phyloP scores from a whole-genome alignment of 2,797 vertebrate genomes.

The Fistularia tabacaria region DNA sequence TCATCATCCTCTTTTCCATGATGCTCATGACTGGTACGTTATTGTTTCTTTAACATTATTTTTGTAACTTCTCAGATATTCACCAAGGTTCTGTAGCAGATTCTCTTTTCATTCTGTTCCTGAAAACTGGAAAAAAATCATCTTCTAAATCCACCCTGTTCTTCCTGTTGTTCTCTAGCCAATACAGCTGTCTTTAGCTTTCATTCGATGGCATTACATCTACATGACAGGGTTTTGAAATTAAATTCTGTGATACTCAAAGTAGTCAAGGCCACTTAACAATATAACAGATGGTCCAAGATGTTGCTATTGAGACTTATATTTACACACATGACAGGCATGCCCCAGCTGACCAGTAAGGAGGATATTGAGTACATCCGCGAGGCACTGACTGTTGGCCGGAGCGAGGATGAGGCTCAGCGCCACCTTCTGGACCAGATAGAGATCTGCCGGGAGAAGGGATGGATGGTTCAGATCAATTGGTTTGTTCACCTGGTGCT shows the following conservation, averaged over 20 bases:
- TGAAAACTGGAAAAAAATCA: too few species aligned
- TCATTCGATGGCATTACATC: too few species aligned
- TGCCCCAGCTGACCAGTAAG: slow-evolving; percentile 96
- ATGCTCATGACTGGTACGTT: slow-evolving; percentile 88
- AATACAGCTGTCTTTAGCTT: too few species aligned
- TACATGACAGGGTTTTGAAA: too few species aligned
- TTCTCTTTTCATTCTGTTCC: too few species aligned
- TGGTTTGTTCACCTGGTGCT: slow-evolving; percentile 98
- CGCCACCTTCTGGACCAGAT: slow-evolving; percentile 97
- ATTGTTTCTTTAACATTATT: slow-evolving; percentile 11
- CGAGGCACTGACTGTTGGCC: slow-evolving; percentile 90
- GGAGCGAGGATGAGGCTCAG: slow-evolving; percentile 87
- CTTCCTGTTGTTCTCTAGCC: too few species aligned
- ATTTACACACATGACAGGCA: slow-evolving; percentile 67
- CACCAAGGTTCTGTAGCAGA: too few species aligned
- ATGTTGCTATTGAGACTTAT: too few species aligned
- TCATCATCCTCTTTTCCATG: slow-evolving; percentile 99
- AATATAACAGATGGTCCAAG: not conserved
- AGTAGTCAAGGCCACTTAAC: too few species aligned
- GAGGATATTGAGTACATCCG: slow-evolving; percentile 98
- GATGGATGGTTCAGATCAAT: slow-evolving; percentile 98
- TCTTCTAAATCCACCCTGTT: too few species aligned
- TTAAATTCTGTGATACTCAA: too few species aligned
- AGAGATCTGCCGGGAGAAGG: slow-evolving; percentile 97
- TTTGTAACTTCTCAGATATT: not conserved